phyloP scores from a whole-genome alignment of 2,888 invertebrate genomes.

The Siphonodentalium dalli region DNA sequence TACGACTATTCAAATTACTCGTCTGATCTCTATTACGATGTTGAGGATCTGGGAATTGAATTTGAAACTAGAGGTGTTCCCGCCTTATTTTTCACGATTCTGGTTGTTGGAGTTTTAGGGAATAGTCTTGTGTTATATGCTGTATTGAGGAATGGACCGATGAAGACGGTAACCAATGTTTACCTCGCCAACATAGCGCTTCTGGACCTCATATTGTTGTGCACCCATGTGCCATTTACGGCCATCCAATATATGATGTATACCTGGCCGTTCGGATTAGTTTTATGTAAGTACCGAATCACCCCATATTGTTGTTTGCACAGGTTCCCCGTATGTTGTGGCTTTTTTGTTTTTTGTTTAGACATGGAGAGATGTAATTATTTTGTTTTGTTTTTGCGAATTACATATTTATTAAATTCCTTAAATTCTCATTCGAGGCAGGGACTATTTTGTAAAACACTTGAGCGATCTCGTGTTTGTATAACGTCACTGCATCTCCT shows the following conservation, averaged over 20 bases:
- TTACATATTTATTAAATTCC: too few species aligned
- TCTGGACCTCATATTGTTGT: constrained; percentile 27
- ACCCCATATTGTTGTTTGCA: neutral
- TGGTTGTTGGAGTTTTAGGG: constrained; percentile 28
- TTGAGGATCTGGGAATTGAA: too few species aligned
- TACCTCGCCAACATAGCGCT: constrained; percentile 30
- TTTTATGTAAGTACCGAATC: constrained; percentile 29
- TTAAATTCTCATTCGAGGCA: too few species aligned
- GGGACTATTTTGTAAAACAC: too few species aligned
- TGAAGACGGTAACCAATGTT: constrained; percentile 31
- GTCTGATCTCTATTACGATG: too few species aligned
- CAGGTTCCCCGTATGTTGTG: too few species aligned
- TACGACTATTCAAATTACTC: too few species aligned
- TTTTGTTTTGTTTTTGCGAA: too few species aligned
- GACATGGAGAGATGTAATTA: too few species aligned
- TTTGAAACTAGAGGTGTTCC: constrained; percentile 19
- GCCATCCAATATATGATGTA: constrained; percentile 14
- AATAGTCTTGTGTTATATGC: constrained; percentile 31
- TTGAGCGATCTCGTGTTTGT: too few species aligned
- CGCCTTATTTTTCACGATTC: constrained; percentile 26
- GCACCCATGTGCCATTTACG: constrained; percentile 27
- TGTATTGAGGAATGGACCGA: constrained; percentile 23
- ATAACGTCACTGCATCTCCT: too few species aligned
- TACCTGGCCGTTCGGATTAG: constrained; percentile 31
- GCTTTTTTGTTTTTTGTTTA: too few species aligned